Evolutionary conservation across 2,113 vertebrate species (phyloP), one percentile per base, ranked within the genome.

Genomic region (Amphiprion percula): DNA sequence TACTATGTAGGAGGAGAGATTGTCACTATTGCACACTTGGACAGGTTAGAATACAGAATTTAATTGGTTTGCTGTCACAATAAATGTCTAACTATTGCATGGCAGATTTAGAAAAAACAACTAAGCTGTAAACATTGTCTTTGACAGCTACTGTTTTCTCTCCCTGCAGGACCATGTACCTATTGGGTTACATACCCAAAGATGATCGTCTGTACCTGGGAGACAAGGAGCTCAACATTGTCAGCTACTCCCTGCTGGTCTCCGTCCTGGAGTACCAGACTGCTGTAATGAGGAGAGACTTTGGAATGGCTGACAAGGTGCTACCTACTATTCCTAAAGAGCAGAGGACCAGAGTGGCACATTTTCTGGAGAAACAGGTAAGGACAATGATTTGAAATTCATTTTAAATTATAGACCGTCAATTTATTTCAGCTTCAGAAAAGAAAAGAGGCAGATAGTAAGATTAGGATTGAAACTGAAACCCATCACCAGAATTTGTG

Each of bases 1-100:
- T 99, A 99, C 84, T 99, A 96, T 0, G 98, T 99, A 3, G 98
- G 98, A 88, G 98, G 98, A 93, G 98, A 99, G 91, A 99, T 99
- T 55, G 98, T 99, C 87, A 99, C 98, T 10, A 99, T 99, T 90
- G 98, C 98, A 87, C 98, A 99, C 65, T 91, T 99, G 86, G 98
- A 99, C 94, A 97, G 98, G 98, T 99, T 85, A 37, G 73, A 61
- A 23, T 28, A 15, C 5, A 39, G 10, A 71, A 23, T 66, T 44
- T 3, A 4, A 44, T 41, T 11, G 39, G 39, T 41, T 12, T 41
- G 39, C 11, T 41, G 23, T 14, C 19, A 11, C 17, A 49, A 4
- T 50, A n/a, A 53, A 50, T 46, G 30, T 55, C 4, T 44, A 37
- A 26, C 12, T 17, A 5, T 26, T 28, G 26, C 6, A 19, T 28